Evolutionary conservation across 1,140 invertebrate genomes (phyloP), one percentile per base, ranked within the genome.

Genomic region (Aphaenogaster floridana): DNA sequence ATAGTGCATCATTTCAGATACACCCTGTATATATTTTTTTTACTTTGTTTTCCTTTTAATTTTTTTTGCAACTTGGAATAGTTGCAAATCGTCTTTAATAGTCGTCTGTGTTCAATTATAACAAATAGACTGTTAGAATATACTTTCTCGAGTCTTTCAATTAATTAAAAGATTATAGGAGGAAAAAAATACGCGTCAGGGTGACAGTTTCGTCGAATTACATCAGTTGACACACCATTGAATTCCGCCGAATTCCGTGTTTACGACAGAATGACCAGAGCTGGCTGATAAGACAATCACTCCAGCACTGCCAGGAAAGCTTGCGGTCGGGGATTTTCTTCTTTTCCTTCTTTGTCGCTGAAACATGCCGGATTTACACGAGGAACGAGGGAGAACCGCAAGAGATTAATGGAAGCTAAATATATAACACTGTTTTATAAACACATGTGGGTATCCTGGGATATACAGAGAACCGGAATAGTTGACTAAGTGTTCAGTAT

Each of bases 401-500:
- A 42, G 28, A 48, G 69, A 71, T 81, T 74, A 90, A 80, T 45
- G 21, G 54, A 71, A 87, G 91, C 94, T 95, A 95, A 94, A 94
- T 94, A 94, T 95, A 95, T 90, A 81, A 89, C 81, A 92, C 69
- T 93, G 91, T 94, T 93, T 94, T 92, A 94, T 95, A 93, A 94
- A 93, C 88, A 93, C 88, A 80, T 88, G 93, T 89, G 89, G 80
- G 90, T 86, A 87, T 91, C 66, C 81, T 92, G 78, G 84, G 91
- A 68, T 81, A 88, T 87, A 91, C 88, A 76, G 54, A 86, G 86
- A 85, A 48, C 69, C 84, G 36, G 85, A 89, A 89, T 83, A 91
- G 83, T 86, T 42, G 54, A 72, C 68, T 63, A 86, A 91, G 72
- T 86, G 42, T 13, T 74, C 39, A 13, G 78, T 59, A 71, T 11